These are phyloP conservation scores for Caenorhabditis panamensis DNA, from an alignment of 2,888 invertebrate genomes.

Conservation along the genomic window DNA sequence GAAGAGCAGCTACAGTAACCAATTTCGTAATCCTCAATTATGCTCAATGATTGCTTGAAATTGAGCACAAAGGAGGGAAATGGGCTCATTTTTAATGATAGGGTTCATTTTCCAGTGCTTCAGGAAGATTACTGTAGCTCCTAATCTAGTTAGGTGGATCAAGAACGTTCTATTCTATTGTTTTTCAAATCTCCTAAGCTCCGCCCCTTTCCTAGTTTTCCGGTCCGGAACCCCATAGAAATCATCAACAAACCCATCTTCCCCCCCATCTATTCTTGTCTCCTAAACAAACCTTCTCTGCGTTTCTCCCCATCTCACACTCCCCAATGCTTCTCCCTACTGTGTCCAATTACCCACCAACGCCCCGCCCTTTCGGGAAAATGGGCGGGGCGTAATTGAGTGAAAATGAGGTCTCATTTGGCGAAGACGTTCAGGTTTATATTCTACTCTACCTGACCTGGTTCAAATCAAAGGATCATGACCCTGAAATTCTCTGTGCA, in stretches of 20 bases:
- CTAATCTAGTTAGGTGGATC: too few species aligned
- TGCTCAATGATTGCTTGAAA: too few species aligned
- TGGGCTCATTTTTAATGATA: too few species aligned
- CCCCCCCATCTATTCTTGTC: background rate
- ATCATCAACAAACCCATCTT: background rate
- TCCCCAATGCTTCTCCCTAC: background rate
- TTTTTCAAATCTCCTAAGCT: constrained; percentile 9
- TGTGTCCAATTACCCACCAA: constrained; percentile 9
- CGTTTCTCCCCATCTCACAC: background rate
- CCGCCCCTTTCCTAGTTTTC: too few species aligned
- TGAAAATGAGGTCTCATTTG: constrained; percentile 13
- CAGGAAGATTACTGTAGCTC: too few species aligned
- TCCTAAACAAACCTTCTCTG: background rate
- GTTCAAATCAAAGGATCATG: constrained; percentile 23
- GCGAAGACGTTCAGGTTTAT: background rate
- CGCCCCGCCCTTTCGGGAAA: constrained; percentile 19
- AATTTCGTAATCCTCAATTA: too few species aligned
- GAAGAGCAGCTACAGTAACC: too few species aligned
- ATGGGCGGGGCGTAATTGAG: background rate
- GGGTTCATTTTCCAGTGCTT: too few species aligned
- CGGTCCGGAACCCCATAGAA: too few species aligned
- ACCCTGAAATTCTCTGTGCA: constrained; percentile 69
- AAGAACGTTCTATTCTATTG: too few species aligned
- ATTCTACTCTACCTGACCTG: background rate
- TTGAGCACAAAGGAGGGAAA: too few species aligned